Evolutionary conservation across 2,888 invertebrate genomes (phyloP), one percentile per base, ranked within the genome.

Genomic region (Scrobipalpa atriplicella): DNA sequence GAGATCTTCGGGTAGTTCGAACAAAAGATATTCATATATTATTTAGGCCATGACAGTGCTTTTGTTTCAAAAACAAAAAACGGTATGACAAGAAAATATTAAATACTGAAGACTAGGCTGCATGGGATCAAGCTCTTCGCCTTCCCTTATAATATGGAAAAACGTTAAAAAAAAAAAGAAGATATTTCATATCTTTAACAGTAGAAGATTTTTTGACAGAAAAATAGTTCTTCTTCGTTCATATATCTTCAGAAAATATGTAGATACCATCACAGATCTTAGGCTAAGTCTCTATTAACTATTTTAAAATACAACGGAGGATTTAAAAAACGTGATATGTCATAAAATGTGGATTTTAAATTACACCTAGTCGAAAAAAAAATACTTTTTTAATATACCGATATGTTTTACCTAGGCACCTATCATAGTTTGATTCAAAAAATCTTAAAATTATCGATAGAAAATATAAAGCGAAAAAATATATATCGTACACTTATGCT

Each of bases 151-250:
- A n/a, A n/a, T n/a, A n/a, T n/a, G n/a, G n/a, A n/a, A n/a, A n/a
- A n/a, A n/a, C n/a, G 41, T n/a, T n/a, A 13, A n/a, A 1, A n/a
- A 56, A 56, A 56, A 11, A 29, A 72, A 82, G 78, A 85, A 85
- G 87, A 90, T 89, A 89, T 89, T 78, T 79, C 0, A 90, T 89
- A 90, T 85, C 89, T 87, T 86, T 84, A 88, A 89, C 89, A 79
- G 78, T 76, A 70, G 76, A 71, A 69, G 66, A 68, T 38, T 38
- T 67, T 69, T 81, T 79, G 79, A 83, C 83, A 83, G 84, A 88
- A 88, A 87, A 86, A 86, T 84, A 84, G 73, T 75, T 74, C 75
- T 73, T 75, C 70, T 74, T 71, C 69, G 77, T 70, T 38, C 38
- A 54, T 70, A 78, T 73, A 81, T 75, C 76, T 74, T 90, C 85